Conservation (phyloP, 2,113 vertebrate genomes). For the Prolemur simus region DNA sequence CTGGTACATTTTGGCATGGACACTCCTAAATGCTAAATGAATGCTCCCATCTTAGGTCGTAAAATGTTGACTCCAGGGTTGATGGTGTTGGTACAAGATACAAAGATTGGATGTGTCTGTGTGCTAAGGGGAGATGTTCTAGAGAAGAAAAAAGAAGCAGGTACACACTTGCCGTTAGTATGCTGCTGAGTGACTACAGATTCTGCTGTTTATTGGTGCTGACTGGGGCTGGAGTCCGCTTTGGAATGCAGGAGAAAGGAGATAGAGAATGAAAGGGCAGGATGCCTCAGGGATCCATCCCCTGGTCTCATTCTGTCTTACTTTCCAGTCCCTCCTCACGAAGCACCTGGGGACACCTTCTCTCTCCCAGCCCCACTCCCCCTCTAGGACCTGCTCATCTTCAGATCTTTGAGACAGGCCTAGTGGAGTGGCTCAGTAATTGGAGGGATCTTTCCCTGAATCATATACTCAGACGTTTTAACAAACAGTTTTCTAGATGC, state of each 20-base stretch:
- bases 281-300: not conserved
- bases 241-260: conserved; percentile 1
- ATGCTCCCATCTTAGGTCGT: not conserved
- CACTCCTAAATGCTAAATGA: not conserved
- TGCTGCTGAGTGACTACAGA: not conserved
- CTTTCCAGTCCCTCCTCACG: not conserved
- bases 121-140: not conserved
- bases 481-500: not conserved
- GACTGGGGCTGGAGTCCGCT: not conserved
- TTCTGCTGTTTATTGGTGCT: not conserved
- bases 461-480: not conserved
- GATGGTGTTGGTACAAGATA: not conserved
- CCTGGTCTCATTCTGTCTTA: not conserved
- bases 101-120: not conserved
- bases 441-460: not conserved
- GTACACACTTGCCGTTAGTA: too few species aligned
- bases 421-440: not conserved
- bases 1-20: not conserved
- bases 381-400: not conserved
- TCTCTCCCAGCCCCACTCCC: not conserved
- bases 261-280: not conserved
- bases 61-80: not conserved
- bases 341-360: not conserved
- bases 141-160: not conserved
- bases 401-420: not conserved